Evolutionary conservation across 2,113 vertebrate species (phyloP).

Genomic region (Antechinus stuartii): DNA sequence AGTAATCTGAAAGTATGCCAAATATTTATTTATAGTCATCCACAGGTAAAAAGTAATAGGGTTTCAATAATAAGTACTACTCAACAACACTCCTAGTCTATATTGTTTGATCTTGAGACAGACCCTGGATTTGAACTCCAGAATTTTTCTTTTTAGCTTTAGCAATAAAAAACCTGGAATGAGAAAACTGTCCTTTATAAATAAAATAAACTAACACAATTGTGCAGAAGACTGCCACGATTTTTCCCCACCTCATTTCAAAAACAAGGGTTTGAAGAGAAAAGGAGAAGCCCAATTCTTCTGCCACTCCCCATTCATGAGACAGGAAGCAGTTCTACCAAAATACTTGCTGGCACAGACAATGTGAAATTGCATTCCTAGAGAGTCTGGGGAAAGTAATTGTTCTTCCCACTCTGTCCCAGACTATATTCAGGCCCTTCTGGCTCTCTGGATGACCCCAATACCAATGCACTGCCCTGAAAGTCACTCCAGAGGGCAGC

Average conservation of each 20-base stretch:
- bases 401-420: neutral
- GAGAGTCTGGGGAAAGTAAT: neutral
- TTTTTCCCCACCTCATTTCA: neutral
- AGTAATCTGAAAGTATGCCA: neutral
- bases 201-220: neutral
- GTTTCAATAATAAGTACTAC: accelerated
- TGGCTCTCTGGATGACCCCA: neutral
- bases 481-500: neutral
- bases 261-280: neutral
- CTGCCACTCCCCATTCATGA: neutral
- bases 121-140: neutral
- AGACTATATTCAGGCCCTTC: neutral
- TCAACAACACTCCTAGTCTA: neutral
- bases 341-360: neutral
- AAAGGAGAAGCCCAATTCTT: neutral
- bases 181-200: neutral
- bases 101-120: neutral
- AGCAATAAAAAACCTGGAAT: neutral
- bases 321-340: neutral
- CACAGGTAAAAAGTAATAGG: neutral
- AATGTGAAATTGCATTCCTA: neutral
- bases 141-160: neutral
- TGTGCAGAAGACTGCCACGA: neutral
- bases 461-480: neutral
- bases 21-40: neutral